Base-by-base conservation (phyloP, 2,888 invertebrate genomes). In the Macrophya alboannulata region DNA sequence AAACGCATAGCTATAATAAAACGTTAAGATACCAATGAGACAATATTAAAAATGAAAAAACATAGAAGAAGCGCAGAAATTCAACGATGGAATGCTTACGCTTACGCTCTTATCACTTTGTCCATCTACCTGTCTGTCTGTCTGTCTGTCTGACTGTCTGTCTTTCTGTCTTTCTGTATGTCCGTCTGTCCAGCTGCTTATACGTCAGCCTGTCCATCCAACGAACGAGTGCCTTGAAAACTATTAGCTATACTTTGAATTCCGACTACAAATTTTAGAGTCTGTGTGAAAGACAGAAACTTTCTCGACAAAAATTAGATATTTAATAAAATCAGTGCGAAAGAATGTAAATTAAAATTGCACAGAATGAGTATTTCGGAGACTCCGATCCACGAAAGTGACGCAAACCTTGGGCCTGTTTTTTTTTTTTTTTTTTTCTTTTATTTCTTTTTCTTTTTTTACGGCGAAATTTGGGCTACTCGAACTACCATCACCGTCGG, bases 61-160 rank as follows among this genome's bases (percentile, higher is more conserved):
- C 25, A 37, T 48, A 43, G 59, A 62, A 59, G 81, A 81, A 81
- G 59, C 81, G 81, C 81, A 81, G 62, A 81, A 81, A 59, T 43
- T n/a, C 25, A 25, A 21, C 31, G 62, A 43, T 40, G 81, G 81
- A 81, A 81, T 81, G 81, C 62, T 81, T 31, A 62, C 40, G 59
- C 81, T 59, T 62, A 62, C 40, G 25, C 40, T 62, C n/a, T 62
- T 81, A 81, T 81, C 81, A 43, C 81, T 81, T 81, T 59, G 59
- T 81, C 51, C 81, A 81, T 81, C 81, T 62, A 81, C 55, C 48
- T 81, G 81, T 21, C 81, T 4, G 59, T 59, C 55, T 1, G 55
- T 55, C 51, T 59, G 71, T n/a, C 17, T 77, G 3, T 15, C 51
- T 51, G 51, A 17, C 37, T 37, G n/a, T 37, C 71, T 37, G 40